A percentile compares a stretch with the other conserved stretches of the same genome.
Conservation (phyloP, 2,113 vertebrate genomes). For the Campylomormyrus numenius region DNA sequence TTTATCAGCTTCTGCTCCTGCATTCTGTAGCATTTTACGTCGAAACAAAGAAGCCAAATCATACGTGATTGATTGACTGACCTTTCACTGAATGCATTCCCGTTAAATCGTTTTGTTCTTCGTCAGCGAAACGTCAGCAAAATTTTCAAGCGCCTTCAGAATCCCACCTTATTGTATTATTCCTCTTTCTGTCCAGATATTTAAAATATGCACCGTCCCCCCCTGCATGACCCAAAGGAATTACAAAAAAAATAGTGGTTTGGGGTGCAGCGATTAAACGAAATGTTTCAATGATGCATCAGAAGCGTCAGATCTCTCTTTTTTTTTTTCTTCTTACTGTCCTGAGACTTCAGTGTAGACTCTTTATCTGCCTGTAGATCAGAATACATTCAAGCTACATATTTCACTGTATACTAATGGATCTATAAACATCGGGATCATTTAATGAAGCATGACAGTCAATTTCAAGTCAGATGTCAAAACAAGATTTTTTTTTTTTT, state of each 20-base stretch:
- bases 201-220: slow-evolving; percentile 1
- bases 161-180: neutral
- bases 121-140: slow-evolving; percentile 18
- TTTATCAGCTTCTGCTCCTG: neutral
- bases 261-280: neutral
- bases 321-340: neutral
- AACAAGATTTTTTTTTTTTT: neutral
- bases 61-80: slow-evolving; percentile 10
- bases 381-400: neutral
- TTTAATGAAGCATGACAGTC: no score
- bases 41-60: neutral
- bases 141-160: neutral
- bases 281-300: neutral
- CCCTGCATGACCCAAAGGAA: neutral
- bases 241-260: neutral
- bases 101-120: neutral
- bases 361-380: neutral
- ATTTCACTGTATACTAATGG: neutral
- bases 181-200: slow-evolving; percentile 3
- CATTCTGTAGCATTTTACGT: neutral
- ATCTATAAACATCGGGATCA: neutral
- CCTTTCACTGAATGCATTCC: slow-evolving; percentile 9
- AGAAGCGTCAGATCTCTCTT: neutral
- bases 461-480: neutral
- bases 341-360: neutral